phyloP scores from a whole-genome alignment of 2,888 invertebrate species.

The Lithophane semibrunnea region DNA sequence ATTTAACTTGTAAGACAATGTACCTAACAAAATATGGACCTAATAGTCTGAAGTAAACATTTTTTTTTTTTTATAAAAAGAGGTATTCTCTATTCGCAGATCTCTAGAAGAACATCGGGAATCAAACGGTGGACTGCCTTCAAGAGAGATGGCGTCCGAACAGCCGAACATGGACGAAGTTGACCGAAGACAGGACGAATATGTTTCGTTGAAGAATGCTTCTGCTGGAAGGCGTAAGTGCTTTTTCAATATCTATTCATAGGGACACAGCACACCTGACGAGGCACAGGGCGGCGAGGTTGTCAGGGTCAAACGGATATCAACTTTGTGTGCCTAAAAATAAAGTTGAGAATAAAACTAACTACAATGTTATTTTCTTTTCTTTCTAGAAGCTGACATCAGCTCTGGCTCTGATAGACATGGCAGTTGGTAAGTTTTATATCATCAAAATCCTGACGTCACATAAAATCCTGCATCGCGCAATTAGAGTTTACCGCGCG shows the following conservation, averaged over 20 bases:
- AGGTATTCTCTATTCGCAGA: slow-evolving; percentile 45
- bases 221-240: slow-evolving; percentile 40
- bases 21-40: no score
- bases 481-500: no score
- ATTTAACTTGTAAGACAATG: no score
- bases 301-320: no score
- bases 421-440: slow-evolving; percentile 78
- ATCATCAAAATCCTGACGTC: not conserved
- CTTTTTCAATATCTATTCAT: not conserved
- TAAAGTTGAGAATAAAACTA: no score
- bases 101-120: slow-evolving; percentile 71
- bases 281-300: no score
- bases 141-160: slow-evolving; percentile 21
- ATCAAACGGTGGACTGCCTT: slow-evolving; percentile 14
- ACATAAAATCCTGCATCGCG: no score
- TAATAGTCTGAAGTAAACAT: no score
- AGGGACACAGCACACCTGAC: no score
- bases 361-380: slow-evolving; percentile 13
- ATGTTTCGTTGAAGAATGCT: slow-evolving; percentile 21
- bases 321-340: no score
- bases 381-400: slow-evolving; percentile 74
- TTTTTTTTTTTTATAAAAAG: no score
- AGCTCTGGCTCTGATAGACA: slow-evolving; percentile 75
- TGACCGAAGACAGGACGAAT: slow-evolving; percentile 58
- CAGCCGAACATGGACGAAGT: slow-evolving; percentile 55